phyloP scores from a whole-genome alignment of 2,797 vertebrate genomes.

The Scarus forsteni region DNA sequence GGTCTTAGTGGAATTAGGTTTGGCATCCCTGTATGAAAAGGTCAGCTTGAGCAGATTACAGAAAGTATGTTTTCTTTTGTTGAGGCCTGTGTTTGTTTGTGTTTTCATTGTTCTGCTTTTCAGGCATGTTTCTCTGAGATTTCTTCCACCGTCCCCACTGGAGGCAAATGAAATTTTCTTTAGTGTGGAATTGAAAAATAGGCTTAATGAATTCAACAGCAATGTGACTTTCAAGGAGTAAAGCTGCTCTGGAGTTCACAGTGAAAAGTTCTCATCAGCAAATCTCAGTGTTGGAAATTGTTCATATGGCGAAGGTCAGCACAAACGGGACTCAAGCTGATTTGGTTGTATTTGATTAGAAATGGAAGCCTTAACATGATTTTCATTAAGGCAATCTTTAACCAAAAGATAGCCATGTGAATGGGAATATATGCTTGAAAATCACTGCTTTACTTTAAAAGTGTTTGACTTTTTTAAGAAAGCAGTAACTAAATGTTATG shows the following conservation, averaged over 20 bases:
- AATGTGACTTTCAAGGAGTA: slow-evolving; percentile 6
- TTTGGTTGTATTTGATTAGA: background rate
- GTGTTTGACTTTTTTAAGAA: no score
- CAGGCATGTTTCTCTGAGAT: background rate
- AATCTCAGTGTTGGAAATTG: slow-evolving; percentile 3
- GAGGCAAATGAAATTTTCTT: background rate
- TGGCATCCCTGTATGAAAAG: background rate
- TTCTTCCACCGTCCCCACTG: background rate
- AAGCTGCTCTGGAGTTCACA: background rate
- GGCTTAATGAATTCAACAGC: background rate
- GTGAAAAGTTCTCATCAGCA: background rate
- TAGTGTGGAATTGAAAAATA: background rate
- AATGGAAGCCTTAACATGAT: background rate
- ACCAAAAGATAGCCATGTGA: background rate
- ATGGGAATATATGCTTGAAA: no score
- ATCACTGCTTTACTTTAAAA: no score
- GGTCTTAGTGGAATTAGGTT: background rate
- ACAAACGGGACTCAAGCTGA: slow-evolving; percentile 19
- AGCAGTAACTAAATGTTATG: no score
- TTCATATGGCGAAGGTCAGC: slow-evolving; percentile 11
- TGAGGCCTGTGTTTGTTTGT: background rate
- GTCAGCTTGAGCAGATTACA: background rate
- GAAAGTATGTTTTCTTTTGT: background rate
- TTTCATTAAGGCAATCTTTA: background rate
- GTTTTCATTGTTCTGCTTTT: background rate